A percentile compares a stretch with the other conserved stretches of the same genome.
phyloP scores from a whole-genome alignment of 1,140 invertebrate species.

The Tetranychus cinnabarinus region DNA sequence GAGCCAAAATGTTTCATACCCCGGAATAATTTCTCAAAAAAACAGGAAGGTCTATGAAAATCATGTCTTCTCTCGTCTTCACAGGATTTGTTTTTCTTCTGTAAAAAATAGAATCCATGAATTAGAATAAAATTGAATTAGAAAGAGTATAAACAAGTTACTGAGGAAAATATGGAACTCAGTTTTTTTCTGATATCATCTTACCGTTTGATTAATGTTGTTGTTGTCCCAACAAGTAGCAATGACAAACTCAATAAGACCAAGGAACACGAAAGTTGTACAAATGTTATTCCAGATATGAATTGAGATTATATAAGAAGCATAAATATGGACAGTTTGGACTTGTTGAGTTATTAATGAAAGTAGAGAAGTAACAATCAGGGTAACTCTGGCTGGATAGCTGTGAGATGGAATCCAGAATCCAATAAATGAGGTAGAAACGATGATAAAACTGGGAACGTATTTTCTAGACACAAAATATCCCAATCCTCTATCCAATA shows the following conservation, averaged over 20 bases:
- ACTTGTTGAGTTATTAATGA: constrained; percentile 43
- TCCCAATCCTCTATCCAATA: constrained; percentile 3
- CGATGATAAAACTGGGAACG: constrained; percentile 9
- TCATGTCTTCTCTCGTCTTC: too few species aligned
- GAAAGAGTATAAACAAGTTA: too few species aligned
- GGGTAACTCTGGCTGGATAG: constrained; percentile 31
- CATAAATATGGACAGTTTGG: constrained; percentile 14
- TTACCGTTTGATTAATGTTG: neutral
- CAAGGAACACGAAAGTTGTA: constrained; percentile 60
- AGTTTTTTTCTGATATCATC: neutral
- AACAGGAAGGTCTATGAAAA: neutral
- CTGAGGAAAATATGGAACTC: too few species aligned
- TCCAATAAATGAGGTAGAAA: constrained; percentile 7
- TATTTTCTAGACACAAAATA: constrained; percentile 4
- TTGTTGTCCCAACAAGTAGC: constrained; percentile 38
- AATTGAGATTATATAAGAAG: constrained; percentile 29
- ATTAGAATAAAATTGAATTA: too few species aligned
- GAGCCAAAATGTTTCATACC: neutral
- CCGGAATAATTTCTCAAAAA: neutral
- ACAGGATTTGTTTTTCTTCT: too few species aligned
- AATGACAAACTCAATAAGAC: constrained; percentile 57
- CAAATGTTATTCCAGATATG: constrained; percentile 33
- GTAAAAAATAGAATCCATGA: too few species aligned
- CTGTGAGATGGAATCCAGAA: constrained; percentile 20
- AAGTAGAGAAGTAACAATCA: constrained; percentile 33